Evolutionary conservation across 1,140 invertebrate genomes (phyloP).

Genomic region (Adelges cooleyi): DNA sequence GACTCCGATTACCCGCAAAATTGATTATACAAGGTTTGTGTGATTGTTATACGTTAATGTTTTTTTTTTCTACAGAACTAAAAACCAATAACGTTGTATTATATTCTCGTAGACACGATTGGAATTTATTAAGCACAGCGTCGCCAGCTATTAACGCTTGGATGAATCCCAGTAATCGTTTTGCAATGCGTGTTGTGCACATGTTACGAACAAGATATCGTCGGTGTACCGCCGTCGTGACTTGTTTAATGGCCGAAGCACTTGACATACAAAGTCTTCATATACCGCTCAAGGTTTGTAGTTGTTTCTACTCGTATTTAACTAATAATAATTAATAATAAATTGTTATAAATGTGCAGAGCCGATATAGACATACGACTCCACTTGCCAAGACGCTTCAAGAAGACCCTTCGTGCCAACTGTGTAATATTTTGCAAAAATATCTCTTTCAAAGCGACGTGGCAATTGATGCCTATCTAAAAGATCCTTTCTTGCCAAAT

Average conservation of each 20-base stretch:
- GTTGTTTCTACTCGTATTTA: no score
- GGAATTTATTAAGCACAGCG: constrained; percentile 91
- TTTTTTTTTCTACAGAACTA: no score
- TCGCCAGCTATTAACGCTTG: constrained; percentile 93
- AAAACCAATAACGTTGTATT: not conserved
- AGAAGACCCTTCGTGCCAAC: constrained; percentile 90
- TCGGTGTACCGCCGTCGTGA: constrained; percentile 73
- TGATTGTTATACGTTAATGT: no score
- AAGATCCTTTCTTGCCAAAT: constrained; percentile 68
- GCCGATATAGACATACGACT: constrained; percentile 80
- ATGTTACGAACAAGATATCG: constrained; percentile 63
- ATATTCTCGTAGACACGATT: constrained; percentile 66
- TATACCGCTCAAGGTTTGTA: constrained; percentile 63
- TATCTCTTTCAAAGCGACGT: constrained; percentile 63
- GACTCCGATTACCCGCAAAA: constrained; percentile 85
- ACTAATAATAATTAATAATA: no score
- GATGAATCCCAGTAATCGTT: constrained; percentile 88
- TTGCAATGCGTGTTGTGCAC: constrained; percentile 68
- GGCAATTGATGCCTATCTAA: constrained; percentile 72
- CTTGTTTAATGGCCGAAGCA: constrained; percentile 88
- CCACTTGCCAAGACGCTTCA: constrained; percentile 80
- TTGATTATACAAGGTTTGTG: constrained; percentile 74
- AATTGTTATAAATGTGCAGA: constrained; percentile 52
- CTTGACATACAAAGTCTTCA: constrained; percentile 73
- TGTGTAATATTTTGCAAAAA: constrained; percentile 77